Evolutionary conservation across 2,113 vertebrate species (phyloP), one percentile per base, ranked within the genome.

Genomic region (Notechis scutatus): DNA sequence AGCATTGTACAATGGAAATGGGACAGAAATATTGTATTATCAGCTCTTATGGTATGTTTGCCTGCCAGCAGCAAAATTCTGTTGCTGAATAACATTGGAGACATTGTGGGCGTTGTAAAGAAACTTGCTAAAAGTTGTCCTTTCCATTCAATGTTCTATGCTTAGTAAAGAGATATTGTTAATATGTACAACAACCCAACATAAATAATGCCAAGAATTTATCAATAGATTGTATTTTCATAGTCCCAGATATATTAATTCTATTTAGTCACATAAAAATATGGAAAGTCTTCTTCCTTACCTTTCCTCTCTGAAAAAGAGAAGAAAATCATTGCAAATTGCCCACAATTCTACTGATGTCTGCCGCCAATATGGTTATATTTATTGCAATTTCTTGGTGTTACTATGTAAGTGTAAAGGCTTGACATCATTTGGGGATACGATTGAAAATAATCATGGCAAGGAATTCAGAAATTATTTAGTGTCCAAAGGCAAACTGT

Each of bases 381-480:
- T 39, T 15, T 47, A 57, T 2, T 89, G 3, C 23, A 29, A 61
- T 45, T 26, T 93, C 87, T 95, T 87, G 89, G 69, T 61, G 91
- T 91, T 74, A 95, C 88, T 56, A 91, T 95, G 93, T 91, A 85
- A 61, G 64, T 89, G 61, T 59, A 92, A 92, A 24, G 23, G 90
- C 81, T 69, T 96, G n/a, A 88, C 1, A 5, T 23, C 42, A 34
- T 86, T 29, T 88, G 21, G 45, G 29, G n/a, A 15, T 45, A 24
- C 11, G 9, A 88, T 7, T 64, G 26, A 88, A 74, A 47, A 88
- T 69, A 54, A 88, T 26, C 47, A 92, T 11, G 45, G 61, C 47
- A 93, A 93, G 45, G 7, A 92, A 90, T 85, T 92, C 50, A 92
- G 26, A 90, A 96, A 88, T 29, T 92, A 47, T 94, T 94, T 91